A percentile compares a stretch with the other conserved stretches of the same genome.
These are phyloP conservation scores for Salvelinus alpinus DNA, from an alignment of 2,113 vertebrate genomes.

Conservation along the genomic window DNA sequence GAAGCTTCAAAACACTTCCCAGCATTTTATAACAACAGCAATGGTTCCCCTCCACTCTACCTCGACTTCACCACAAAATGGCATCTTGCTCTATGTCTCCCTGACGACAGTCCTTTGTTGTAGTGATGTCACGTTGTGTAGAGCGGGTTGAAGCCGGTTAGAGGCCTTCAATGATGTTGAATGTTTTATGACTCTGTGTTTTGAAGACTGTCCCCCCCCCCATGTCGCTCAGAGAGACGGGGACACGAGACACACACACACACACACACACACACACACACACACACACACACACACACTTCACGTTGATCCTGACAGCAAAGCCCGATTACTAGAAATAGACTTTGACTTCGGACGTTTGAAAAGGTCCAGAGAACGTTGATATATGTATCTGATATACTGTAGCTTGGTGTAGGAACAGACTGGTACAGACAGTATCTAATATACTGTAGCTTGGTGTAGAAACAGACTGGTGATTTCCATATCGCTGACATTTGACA, in stretches of 20 bases:
- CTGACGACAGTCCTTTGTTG: conserved; percentile 59
- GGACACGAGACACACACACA: background rate
- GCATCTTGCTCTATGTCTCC: conserved; percentile 64
- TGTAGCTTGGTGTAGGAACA: too few species aligned
- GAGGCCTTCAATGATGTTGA: conserved; percentile 74
- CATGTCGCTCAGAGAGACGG: conserved; percentile 32
- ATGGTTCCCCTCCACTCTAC: background rate
- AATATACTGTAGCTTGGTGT: too few species aligned
- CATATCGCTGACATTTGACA: too few species aligned
- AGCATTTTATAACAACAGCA: conserved; percentile 30
- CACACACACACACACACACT: too few species aligned
- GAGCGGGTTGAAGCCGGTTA: conserved; percentile 30
- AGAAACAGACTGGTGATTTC: too few species aligned
- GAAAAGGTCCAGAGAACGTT: too few species aligned
- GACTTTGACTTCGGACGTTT: too few species aligned
- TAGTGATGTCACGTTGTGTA: conserved; percentile 73
- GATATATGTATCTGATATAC: too few species aligned
- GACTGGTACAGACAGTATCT: too few species aligned
- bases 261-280: too few species aligned
- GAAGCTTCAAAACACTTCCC: conserved; percentile 21
- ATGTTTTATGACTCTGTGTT: conserved; percentile 76
- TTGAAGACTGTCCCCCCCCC: conserved; percentile 41
- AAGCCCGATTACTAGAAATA: too few species aligned
- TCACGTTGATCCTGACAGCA: too few species aligned
- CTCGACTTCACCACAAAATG: conserved; percentile 29